These are phyloP conservation scores for Callyntrura sp. DNA, from an alignment of 2,888 invertebrate species.

Conservation along the genomic window DNA sequence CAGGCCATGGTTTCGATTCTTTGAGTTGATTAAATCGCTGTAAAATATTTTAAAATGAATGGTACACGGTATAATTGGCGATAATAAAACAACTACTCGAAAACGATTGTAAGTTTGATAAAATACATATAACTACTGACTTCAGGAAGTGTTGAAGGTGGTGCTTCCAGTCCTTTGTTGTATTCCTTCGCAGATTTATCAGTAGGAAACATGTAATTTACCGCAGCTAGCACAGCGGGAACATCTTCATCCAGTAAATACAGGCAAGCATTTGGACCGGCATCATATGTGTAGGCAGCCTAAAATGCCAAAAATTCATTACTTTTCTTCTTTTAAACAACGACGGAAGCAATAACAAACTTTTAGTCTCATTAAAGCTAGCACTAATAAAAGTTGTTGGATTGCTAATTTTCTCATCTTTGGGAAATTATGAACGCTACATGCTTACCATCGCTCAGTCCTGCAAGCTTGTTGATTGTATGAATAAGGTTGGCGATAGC, in stretches of 20 bases:
- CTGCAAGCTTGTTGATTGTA: slow-evolving; percentile 90
- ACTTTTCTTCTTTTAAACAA: no score
- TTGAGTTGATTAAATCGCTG: slow-evolving; percentile 80
- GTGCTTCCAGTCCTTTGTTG: slow-evolving; percentile 87
- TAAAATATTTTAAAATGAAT: not conserved
- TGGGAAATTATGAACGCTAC: no score
- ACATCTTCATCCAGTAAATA: slow-evolving; percentile 93
- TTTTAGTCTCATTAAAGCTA: no score
- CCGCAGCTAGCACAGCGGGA: slow-evolving; percentile 88
- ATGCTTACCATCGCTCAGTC: no score
- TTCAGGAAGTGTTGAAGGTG: slow-evolving; percentile 84
- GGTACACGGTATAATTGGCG: not conserved
- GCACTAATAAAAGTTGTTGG: no score
- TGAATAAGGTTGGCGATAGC: slow-evolving; percentile 93
- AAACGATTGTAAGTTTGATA: slow-evolving; percentile 82
- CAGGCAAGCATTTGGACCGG: slow-evolving; percentile 98
- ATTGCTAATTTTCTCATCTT: slow-evolving; percentile 5
- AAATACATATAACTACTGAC: slow-evolving; percentile 27
- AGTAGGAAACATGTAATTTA: slow-evolving; percentile 91
- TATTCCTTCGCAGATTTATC: slow-evolving; percentile 85
- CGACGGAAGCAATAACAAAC: no score
- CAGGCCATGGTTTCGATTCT: slow-evolving; percentile 85
- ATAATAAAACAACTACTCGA: not conserved
- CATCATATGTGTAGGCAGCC: slow-evolving; percentile 99
- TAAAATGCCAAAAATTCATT: no score